phyloP scores from a whole-genome alignment of 2,888 invertebrate species.

The Heliconius sara region DNA sequence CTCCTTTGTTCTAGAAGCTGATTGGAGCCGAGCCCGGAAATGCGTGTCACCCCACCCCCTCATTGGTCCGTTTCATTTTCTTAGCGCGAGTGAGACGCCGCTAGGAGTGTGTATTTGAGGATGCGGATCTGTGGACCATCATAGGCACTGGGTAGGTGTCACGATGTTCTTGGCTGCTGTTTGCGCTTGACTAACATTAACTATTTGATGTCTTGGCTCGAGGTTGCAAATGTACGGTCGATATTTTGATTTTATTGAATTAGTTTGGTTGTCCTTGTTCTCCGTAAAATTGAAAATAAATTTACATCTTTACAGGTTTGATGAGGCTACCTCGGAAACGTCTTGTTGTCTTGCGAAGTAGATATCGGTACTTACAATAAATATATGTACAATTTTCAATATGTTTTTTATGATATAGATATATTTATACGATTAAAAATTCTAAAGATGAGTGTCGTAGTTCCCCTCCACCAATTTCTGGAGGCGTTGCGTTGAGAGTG shows the following conservation, averaged over 20 bases:
- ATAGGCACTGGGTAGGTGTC: slow-evolving; percentile 69
- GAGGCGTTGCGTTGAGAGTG: too few relatives aligned
- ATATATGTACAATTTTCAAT: neutral
- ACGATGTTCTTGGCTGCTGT: slow-evolving; percentile 72
- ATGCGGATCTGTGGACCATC: slow-evolving; percentile 76
- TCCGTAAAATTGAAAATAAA: neutral
- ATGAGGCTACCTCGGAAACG: neutral
- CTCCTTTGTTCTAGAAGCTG: slow-evolving; percentile 85
- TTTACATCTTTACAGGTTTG: neutral
- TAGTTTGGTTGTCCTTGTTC: slow-evolving; percentile 49
- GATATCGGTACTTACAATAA: neutral
- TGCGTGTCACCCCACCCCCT: slow-evolving; percentile 84
- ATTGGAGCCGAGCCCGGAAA: slow-evolving; percentile 84
- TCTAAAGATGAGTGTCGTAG: too few relatives aligned
- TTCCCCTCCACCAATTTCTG: too few relatives aligned
- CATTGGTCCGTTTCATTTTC: slow-evolving; percentile 84
- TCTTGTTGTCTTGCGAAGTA: neutral
- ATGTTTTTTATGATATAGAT: too few relatives aligned
- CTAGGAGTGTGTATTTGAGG: slow-evolving; percentile 80
- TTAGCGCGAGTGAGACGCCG: slow-evolving; percentile 82
- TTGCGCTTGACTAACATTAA: slow-evolving; percentile 75
- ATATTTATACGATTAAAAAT: too few relatives aligned
- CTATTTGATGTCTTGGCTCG: slow-evolving; percentile 71
- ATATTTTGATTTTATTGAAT: slow-evolving; percentile 68
- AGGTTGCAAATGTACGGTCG: slow-evolving; percentile 71